phyloP scores from a whole-genome alignment of 1,140 invertebrate species.

The Anastatus disparis region DNA sequence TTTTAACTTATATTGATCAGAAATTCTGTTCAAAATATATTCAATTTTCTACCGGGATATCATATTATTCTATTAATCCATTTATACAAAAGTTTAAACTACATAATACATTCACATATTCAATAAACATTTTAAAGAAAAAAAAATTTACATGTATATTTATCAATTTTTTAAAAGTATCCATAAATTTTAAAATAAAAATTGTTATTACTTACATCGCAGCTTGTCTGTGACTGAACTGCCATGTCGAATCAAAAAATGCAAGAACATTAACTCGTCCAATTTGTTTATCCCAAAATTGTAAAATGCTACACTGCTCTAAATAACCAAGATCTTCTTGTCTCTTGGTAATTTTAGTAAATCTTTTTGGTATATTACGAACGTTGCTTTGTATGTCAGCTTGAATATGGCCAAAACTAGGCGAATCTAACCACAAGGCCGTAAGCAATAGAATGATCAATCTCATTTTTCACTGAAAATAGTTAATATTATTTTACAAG shows the following conservation, averaged over 20 bases:
- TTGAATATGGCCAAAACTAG: not conserved
- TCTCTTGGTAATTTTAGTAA: constrained; percentile 24
- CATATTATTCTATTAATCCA: no score
- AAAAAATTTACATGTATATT: no score
- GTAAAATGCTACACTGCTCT: constrained; percentile 49
- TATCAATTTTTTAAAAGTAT: no score
- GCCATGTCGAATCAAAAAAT: constrained; percentile 55
- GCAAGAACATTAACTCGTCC: constrained; percentile 55
- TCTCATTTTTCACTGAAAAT: constrained; percentile 20
- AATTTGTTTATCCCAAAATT: constrained; percentile 44
- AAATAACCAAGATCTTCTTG: constrained; percentile 41
- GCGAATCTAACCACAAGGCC: constrained; percentile 1
- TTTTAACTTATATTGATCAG: no score
- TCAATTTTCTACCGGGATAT: no score
- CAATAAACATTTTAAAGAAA: no score
- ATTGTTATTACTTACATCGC: constrained; percentile 49
- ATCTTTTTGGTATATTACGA: not conserved
- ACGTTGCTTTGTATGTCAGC: not conserved
- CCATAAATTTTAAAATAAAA: no score
- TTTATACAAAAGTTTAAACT: no score
- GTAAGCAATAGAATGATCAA: not conserved
- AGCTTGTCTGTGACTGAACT: constrained; percentile 53
- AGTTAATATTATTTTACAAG: no score
- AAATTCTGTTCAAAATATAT: no score
- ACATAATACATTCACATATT: no score